Conservation (phyloP, 2,888 invertebrate genomes). For the Nephrotoma flavescens region DNA sequence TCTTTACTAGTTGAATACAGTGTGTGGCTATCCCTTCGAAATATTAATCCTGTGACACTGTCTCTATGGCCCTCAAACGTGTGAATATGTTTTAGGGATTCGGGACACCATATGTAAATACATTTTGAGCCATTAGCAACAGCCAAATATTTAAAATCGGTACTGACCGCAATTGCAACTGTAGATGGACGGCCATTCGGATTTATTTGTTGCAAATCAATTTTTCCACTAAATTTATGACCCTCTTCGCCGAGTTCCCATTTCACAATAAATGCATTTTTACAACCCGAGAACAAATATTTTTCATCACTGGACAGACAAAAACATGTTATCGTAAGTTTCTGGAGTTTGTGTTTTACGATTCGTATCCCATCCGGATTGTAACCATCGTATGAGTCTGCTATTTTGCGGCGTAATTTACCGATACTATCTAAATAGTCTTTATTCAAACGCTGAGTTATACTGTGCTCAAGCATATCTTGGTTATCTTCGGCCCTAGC, state of each 20-base stretch:
- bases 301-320: constrained; percentile 60
- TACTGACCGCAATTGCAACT: constrained; percentile 53
- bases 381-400: constrained; percentile 40
- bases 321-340: constrained; percentile 62
- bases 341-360: constrained; percentile 64
- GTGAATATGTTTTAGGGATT: constrained; percentile 58
- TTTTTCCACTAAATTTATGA: constrained; percentile 42
- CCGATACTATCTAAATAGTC: constrained; percentile 81
- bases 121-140: constrained; percentile 51
- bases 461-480: constrained; percentile 33
- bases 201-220: constrained; percentile 32
- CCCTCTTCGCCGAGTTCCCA: constrained; percentile 47
- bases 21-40: constrained; percentile 72
- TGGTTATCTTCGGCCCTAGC: constrained; percentile 49
- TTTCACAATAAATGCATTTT: constrained; percentile 77
- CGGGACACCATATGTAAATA: constrained; percentile 74
- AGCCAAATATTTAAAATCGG: constrained; percentile 68
- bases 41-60: constrained; percentile 59
- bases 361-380: constrained; percentile 33
- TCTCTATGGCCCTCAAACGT: constrained; percentile 69
- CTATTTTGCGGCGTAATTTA: constrained; percentile 57
- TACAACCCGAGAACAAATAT: constrained; percentile 67
- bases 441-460: constrained; percentile 58
- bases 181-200: constrained; percentile 34
- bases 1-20: constrained; percentile 69